Percentiles rank a stretch among this genome's conserved stretches.
These are phyloP conservation scores for Tenthredo mesomela DNA, from an alignment of 2,888 invertebrate genomes.

Conservation along the genomic window DNA sequence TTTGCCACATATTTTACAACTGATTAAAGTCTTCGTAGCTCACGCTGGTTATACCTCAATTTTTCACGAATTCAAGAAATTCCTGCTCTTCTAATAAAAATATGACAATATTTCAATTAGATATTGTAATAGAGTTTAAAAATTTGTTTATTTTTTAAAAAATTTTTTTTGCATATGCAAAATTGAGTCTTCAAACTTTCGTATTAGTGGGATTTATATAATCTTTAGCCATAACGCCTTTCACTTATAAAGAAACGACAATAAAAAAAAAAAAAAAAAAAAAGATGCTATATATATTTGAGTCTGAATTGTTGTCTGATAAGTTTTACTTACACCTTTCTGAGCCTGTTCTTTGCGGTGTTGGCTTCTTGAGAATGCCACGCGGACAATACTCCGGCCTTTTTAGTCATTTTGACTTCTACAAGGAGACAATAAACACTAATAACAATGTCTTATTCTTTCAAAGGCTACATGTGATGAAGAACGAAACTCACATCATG, in stretches of 20 bases:
- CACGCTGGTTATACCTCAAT: neutral
- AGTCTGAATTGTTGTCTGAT: conserved; percentile 6
- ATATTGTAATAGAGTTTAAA: neutral
- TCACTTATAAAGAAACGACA: neutral
- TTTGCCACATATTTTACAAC: neutral
- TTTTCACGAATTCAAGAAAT: neutral
- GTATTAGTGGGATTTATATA: neutral
- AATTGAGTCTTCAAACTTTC: neutral
- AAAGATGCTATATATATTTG: neutral
- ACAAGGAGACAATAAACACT: neutral
- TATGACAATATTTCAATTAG: neutral
- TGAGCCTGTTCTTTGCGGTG: neutral
- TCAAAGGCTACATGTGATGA: neutral
- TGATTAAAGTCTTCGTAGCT: neutral
- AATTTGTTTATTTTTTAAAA: neutral
- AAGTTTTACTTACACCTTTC: conserved; percentile 25
- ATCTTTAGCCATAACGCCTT: neutral
- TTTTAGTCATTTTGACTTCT: conserved; percentile 18
- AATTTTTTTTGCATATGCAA: neutral
- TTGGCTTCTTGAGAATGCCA: neutral
- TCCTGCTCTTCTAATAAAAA: neutral
- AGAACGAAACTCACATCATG: neutral
- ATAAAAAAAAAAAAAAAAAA: neutral
- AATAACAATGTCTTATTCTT: conserved; percentile 9
- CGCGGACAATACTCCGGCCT: conserved; percentile 6